Evolutionary conservation across 1,140 invertebrate species (phyloP).

Genomic region (Drosophila kohkoa): DNA sequence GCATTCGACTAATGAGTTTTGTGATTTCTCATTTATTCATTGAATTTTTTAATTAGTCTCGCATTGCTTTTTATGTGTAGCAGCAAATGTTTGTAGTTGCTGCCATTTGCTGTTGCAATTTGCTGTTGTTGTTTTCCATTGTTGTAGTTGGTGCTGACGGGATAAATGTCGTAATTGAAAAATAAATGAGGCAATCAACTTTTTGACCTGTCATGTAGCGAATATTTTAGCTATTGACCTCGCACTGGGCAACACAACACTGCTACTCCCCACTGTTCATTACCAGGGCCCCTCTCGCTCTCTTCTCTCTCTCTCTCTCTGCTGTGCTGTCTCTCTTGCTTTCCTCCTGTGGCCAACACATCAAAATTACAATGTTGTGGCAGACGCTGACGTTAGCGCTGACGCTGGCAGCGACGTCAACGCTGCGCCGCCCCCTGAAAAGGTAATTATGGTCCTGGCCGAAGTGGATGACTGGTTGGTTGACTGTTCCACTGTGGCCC

Average conservation of each 20-base stretch:
- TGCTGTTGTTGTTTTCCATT: conserved; percentile 6
- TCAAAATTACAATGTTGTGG: conserved; percentile 79
- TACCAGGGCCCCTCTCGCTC: neutral
- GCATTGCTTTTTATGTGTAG: conserved; percentile 62
- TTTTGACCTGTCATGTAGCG: conserved; percentile 77
- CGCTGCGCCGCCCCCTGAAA: conserved; percentile 40
- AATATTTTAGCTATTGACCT: conserved; percentile 80
- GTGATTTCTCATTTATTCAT: conserved; percentile 81
- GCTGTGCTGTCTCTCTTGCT: neutral
- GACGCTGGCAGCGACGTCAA: conserved; percentile 11
- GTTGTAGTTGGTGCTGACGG: conserved; percentile 44
- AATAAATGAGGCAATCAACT: conserved; percentile 83
- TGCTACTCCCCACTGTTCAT: conserved; percentile 14
- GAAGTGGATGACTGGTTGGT: conserved; percentile 20
- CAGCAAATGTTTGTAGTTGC: conserved; percentile 21
- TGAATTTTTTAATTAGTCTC: conserved; percentile 79
- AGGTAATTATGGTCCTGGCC: conserved; percentile 72
- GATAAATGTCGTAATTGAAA: conserved; percentile 82
- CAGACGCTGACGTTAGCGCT: conserved; percentile 52
- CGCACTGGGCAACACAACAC: conserved; percentile 31
- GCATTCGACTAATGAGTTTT: conserved; percentile 77
- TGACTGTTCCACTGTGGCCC: conserved; percentile 39
- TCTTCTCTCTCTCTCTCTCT: neutral
- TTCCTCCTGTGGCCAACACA: conserved; percentile 39
- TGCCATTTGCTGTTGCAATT: neutral